Evolutionary conservation across 2,888 invertebrate species (phyloP).

Genomic region (Xanthia togata): DNA sequence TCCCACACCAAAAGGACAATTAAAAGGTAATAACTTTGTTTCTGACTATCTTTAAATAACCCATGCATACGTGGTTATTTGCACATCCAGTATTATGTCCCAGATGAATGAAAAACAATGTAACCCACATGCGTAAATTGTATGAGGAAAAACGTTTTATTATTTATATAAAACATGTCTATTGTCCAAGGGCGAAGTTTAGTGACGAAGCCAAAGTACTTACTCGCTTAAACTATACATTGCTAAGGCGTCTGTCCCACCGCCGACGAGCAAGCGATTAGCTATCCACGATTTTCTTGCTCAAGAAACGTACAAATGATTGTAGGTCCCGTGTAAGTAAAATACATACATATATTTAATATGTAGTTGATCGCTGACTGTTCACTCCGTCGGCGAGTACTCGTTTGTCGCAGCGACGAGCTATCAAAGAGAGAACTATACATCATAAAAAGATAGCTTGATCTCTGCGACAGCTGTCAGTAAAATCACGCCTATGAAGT

Average conservation of each 20-base stretch:
- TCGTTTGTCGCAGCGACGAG: not conserved
- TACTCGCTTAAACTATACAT: not conserved
- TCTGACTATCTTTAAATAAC: not conserved
- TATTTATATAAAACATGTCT: not conserved
- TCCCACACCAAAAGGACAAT: not conserved
- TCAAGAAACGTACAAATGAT: not conserved
- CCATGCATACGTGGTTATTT: conserved; percentile 3
- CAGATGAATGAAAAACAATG: conserved; percentile 21
- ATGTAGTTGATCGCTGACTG: too few species aligned
- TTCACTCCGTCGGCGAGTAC: not conserved
- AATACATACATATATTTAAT: not conserved
- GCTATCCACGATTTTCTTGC: not conserved
- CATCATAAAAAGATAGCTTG: too few species aligned
- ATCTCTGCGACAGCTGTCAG: too few species aligned
- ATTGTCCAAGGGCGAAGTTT: not conserved
- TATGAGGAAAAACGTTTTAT: conserved; percentile 28
- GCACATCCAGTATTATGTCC: not conserved
- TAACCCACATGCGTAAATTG: not conserved
- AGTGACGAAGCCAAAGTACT: not conserved
- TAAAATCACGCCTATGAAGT: too few species aligned
- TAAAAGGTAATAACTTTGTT: conserved; percentile 26
- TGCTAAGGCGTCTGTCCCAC: too few species aligned
- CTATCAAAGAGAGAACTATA: not conserved
- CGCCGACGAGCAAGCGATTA: not conserved
- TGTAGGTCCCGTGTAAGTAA: not conserved